Conservation (phyloP, 2,888 invertebrate species). For the Nysson spinosus region DNA sequence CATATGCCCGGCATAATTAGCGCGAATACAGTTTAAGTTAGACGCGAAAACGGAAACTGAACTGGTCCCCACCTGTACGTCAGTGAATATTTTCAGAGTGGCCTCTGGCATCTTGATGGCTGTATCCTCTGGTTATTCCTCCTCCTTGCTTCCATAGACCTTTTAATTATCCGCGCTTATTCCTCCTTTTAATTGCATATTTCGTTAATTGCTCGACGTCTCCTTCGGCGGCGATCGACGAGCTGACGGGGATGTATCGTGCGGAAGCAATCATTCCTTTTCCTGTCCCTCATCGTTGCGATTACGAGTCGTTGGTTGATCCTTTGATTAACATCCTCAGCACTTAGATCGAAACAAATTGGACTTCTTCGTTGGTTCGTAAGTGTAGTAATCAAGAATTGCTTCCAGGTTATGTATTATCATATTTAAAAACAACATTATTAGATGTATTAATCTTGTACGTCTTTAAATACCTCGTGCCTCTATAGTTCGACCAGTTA, state of each 20-base stretch:
- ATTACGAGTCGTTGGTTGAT: background rate
- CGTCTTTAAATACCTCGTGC: too few species aligned
- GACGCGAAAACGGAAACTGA: constrained; percentile 1
- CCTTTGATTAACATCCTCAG: background rate
- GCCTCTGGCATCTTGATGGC: constrained; percentile 62
- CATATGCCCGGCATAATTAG: background rate
- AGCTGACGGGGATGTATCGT: constrained; percentile 14
- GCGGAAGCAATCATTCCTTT: constrained; percentile 28
- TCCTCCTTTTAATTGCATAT: constrained; percentile 34
- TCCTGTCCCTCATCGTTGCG: constrained; percentile 24
- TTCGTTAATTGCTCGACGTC: constrained; percentile 41
- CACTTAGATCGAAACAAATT: too few species aligned
- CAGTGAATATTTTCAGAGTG: constrained; percentile 62
- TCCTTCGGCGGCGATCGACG: constrained; percentile 24
- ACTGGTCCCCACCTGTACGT: constrained; percentile 59
- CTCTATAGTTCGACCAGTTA: too few species aligned
- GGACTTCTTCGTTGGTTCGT: too few species aligned
- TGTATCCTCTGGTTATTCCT: constrained; percentile 25
- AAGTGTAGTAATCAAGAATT: too few species aligned
- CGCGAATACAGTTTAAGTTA: background rate
- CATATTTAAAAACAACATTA: too few species aligned
- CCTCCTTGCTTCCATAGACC: constrained; percentile 31
- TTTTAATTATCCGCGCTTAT: constrained; percentile 38
- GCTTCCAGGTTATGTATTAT: too few species aligned
- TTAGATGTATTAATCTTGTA: too few species aligned